A percentile compares a stretch with the other conserved stretches of the same genome.
phyloP scores from a whole-genome alignment of 2,113 vertebrate genomes.

The Orientallactaga bullata region DNA sequence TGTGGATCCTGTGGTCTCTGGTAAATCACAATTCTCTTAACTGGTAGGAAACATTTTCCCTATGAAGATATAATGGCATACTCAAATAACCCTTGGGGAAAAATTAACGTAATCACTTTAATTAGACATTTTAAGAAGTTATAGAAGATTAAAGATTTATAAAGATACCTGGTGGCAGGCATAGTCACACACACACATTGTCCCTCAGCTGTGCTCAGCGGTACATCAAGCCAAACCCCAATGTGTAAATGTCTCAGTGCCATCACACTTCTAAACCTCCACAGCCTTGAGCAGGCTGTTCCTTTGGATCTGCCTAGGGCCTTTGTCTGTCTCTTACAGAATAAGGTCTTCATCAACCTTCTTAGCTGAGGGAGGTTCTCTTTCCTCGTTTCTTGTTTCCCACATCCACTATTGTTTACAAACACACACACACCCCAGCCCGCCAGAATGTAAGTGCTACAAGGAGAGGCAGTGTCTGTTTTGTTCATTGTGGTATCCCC shows the following conservation, averaged over 20 bases:
- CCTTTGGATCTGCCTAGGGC: neutral
- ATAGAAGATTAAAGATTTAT: slow-evolving; percentile 36
- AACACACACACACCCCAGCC: neutral
- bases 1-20: slow-evolving; percentile 50
- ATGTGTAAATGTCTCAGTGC: neutral
- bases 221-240: neutral
- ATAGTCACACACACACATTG: neutral
- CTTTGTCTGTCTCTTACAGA: neutral
- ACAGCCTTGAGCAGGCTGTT: neutral
- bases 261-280: neutral
- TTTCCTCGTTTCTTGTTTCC: neutral
- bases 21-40: slow-evolving; percentile 42
- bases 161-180: neutral
- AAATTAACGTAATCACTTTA: neutral
- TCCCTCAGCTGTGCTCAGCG: neutral
- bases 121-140: slow-evolving; percentile 22
- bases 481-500: neutral
- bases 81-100: neutral
- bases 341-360: neutral
- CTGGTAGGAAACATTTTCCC: slow-evolving; percentile 16
- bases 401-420: neutral
- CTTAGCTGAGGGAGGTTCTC: neutral
- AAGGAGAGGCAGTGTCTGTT: neutral
- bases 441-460: neutral
- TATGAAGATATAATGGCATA: neutral